Evolutionary conservation across 2,888 invertebrate species (phyloP), one percentile per base, ranked within the genome.

Genomic region (Platycnemis pennipes): DNA sequence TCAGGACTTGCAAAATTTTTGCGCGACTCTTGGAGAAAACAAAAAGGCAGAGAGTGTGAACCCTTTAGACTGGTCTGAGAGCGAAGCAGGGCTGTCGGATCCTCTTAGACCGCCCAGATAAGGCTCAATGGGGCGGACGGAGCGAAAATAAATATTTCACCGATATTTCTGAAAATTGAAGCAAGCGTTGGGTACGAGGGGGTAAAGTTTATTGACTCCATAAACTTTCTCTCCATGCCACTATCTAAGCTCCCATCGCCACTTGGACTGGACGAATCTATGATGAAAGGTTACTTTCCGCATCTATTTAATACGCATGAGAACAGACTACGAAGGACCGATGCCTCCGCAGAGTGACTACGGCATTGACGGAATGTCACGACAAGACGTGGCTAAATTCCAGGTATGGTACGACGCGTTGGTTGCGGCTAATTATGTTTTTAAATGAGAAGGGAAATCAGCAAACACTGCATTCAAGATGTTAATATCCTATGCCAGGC

Each of bases 141-240:
- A 22, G 56, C 22, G 56, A 56, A 19, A 56, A 56, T 22, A 56
- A 56, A 56, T 56, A 56, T 56, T 56, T 56, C 56, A 56, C 56
- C 22, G 22, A 19, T 19, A 56, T 56, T 22, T 56, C 56, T 19
- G 56, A 56, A 16, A 56, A 56, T 56, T 22, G 56, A 5, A 56
- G 56, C 56, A 13, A 56, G 85, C 0, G 31, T 87, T 26, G 37
- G 13, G 69, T 77, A 87, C 46, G 85, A 94, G 8, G 37, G 85
- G 16, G 31, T 69, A 26, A 44, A 16, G 5, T 94, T 94, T 26
- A 53, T 77, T 44, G 94, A 94, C 46, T 56, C 94, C 2, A 19
- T 94, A 37, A 94, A 94, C 46, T 94, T 94, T 53, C 42, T 94
- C n/a, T 69, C 94, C 45, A 94, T 94, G 94, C 7, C 94, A 13